phyloP scores from a whole-genome alignment of 2,113 vertebrate genomes.

The Puffinus mauretanicus region DNA sequence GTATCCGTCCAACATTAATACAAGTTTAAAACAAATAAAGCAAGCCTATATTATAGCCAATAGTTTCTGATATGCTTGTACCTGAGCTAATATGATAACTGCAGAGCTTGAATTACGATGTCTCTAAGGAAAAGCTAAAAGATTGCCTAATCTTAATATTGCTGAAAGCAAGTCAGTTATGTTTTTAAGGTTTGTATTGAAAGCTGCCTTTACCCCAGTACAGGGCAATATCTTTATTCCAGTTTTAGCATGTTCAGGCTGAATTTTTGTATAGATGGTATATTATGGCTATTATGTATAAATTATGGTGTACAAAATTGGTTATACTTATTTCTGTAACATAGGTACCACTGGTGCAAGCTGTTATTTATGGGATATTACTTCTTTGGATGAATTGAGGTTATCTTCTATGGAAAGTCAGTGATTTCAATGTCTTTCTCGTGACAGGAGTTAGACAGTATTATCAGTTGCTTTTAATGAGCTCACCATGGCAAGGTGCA shows the following conservation, averaged over 20 bases:
- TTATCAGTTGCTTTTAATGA: conserved; percentile 43
- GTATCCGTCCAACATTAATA: neutral
- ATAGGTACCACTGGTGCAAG: neutral
- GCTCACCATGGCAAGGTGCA: neutral
- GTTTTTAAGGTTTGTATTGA: conserved; percentile 50
- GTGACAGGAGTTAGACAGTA: conserved; percentile 24
- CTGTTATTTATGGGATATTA: neutral
- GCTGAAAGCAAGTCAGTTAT: conserved; percentile 8
- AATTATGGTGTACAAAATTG: conserved; percentile 35
- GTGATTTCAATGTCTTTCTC: neutral
- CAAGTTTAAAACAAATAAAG: conserved; percentile 12
- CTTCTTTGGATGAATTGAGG: conserved; percentile 24
- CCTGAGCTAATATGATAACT: neutral
- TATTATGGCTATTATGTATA: conserved; percentile 33
- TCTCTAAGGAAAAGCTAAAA: conserved; percentile 38
- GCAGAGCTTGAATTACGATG: neutral
- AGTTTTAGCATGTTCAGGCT: neutral
- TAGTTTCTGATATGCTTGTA: neutral
- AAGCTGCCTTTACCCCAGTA: conserved; percentile 10
- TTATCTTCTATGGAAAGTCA: conserved; percentile 36
- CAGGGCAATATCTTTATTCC: conserved; percentile 10
- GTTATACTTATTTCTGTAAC: conserved; percentile 43
- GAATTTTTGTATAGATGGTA: neutral
- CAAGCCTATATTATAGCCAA: neutral
- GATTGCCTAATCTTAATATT: conserved; percentile 42